Percentiles rank a stretch among this genome's conserved stretches.
These are phyloP conservation scores for Aleiodes leptofemur DNA, from an alignment of 2,888 invertebrate species.

Conservation along the genomic window DNA sequence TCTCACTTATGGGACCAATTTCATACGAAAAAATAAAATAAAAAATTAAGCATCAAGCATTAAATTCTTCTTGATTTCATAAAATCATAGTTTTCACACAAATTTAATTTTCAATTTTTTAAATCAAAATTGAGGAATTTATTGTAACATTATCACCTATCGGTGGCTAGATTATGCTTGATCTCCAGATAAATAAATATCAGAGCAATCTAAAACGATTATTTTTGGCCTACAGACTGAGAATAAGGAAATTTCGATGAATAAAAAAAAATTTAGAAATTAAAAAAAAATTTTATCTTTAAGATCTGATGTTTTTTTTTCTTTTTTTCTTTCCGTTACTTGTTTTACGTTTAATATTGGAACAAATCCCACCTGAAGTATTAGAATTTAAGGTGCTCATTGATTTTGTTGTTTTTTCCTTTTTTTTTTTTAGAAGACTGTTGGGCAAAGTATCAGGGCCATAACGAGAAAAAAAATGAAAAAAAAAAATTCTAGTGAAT, in stretches of 20 bases:
- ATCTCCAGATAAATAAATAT: slow-evolving; percentile 53
- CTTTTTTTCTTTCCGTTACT: neutral
- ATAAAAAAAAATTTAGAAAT: slow-evolving; percentile 14
- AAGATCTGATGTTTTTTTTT: slow-evolving; percentile 26
- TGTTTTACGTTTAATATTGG: slow-evolving; percentile 29
- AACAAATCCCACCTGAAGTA: slow-evolving; percentile 10
- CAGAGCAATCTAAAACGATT: slow-evolving; percentile 35
- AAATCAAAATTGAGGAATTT: neutral
- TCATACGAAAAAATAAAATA: slow-evolving; percentile 17
- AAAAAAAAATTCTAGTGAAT: neutral
- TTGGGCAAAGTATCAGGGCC: slow-evolving; percentile 22
- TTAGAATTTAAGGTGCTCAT: slow-evolving; percentile 34
- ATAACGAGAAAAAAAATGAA: slow-evolving; percentile 8
- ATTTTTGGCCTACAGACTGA: slow-evolving; percentile 28
- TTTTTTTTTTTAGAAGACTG: slow-evolving; percentile 21
- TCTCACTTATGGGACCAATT: slow-evolving; percentile 43
- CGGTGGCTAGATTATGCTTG: slow-evolving; percentile 54
- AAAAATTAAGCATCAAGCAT: slow-evolving; percentile 13
- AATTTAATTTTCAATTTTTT: neutral
- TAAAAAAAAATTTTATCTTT: slow-evolving; percentile 23
- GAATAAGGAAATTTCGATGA: slow-evolving; percentile 14
- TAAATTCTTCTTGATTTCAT: neutral
- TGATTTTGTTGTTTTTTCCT: neutral
- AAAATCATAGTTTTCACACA: neutral
- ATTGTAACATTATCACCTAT: slow-evolving; percentile 40